These are phyloP conservation scores for Lordiphosa fenestrarum DNA, from an alignment of 2,888 invertebrate species.

Conservation along the genomic window DNA sequence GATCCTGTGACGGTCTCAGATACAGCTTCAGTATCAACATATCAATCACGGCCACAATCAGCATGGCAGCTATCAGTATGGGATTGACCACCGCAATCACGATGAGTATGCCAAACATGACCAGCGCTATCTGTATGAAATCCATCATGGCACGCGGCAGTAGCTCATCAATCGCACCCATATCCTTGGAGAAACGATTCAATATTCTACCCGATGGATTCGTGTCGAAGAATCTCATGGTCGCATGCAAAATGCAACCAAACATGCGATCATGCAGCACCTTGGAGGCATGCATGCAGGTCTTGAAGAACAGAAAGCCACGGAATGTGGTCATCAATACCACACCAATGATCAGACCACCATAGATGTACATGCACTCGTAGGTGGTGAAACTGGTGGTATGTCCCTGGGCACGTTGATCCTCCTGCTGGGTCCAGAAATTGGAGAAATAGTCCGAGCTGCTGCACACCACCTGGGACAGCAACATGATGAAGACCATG, in stretches of 20 bases:
- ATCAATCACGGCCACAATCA: conserved; percentile 85
- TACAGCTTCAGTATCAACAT: conserved; percentile 85
- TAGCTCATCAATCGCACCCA: conserved; percentile 84
- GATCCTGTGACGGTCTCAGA: conserved; percentile 86
- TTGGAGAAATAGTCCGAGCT: conserved; percentile 84
- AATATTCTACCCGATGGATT: conserved; percentile 90
- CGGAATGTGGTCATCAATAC: conserved; percentile 82
- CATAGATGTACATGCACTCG: conserved; percentile 79
- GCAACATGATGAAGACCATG: conserved; percentile 81
- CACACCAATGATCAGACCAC: conserved; percentile 77
- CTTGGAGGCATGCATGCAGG: conserved; percentile 88
- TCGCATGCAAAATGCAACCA: conserved; percentile 86
- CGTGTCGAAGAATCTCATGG: conserved; percentile 91
- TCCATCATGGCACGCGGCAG: conserved; percentile 82
- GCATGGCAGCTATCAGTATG: conserved; percentile 85
- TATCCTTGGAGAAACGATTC: conserved; percentile 89
- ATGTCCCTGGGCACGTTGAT: conserved; percentile 68
- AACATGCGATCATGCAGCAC: conserved; percentile 93
- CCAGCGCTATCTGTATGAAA: conserved; percentile 81
- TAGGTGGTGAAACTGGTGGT: conserved; percentile 73
- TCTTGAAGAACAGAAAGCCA: conserved; percentile 86
- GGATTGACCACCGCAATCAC: conserved; percentile 87
- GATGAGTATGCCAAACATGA: conserved; percentile 88
- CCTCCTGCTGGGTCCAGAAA: conserved; percentile 82
- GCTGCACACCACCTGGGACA: conserved; percentile 83